A percentile compares a stretch with the other conserved stretches of the same genome.
phyloP scores from a whole-genome alignment of 1,140 invertebrate species.

The Schlechtendalia chinensis region DNA sequence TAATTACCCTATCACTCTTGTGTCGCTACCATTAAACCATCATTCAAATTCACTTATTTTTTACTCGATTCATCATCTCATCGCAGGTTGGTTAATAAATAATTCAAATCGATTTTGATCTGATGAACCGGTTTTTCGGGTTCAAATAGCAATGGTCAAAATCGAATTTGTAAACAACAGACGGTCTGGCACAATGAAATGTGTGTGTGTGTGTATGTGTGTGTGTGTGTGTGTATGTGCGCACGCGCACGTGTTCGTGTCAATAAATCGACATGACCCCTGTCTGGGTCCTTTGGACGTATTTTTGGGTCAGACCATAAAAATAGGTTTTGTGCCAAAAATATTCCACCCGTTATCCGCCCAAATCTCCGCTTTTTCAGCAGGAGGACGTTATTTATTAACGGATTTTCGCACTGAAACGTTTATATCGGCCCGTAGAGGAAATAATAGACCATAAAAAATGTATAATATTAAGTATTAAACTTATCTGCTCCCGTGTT shows the following conservation, averaged over 20 bases:
- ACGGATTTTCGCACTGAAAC: conserved; percentile 29
- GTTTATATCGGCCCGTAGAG: conserved; percentile 28
- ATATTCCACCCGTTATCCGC: neutral
- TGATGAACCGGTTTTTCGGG: too few relatives aligned
- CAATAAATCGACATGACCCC: conserved; percentile 10
- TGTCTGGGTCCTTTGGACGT: neutral
- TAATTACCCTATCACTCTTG: neutral
- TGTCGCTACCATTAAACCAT: neutral
- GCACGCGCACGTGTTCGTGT: neutral
- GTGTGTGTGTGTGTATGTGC: neutral
- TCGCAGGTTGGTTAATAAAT: too few relatives aligned
- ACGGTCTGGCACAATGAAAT: neutral
- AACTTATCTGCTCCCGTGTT: neutral
- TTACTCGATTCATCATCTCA: neutral
- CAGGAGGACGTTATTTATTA: conserved; percentile 19
- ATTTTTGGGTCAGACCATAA: neutral
- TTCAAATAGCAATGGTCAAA: neutral
- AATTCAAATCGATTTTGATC: too few relatives aligned
- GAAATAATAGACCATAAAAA: conserved; percentile 43
- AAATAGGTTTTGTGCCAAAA: conserved; percentile 22
- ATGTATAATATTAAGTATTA: conserved; percentile 39
- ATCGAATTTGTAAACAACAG: neutral
- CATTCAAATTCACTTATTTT: neutral
- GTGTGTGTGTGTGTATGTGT: neutral
- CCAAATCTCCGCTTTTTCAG: neutral